Base-by-base conservation (phyloP, 2,888 invertebrate genomes). In the Dusona sp. region DNA sequence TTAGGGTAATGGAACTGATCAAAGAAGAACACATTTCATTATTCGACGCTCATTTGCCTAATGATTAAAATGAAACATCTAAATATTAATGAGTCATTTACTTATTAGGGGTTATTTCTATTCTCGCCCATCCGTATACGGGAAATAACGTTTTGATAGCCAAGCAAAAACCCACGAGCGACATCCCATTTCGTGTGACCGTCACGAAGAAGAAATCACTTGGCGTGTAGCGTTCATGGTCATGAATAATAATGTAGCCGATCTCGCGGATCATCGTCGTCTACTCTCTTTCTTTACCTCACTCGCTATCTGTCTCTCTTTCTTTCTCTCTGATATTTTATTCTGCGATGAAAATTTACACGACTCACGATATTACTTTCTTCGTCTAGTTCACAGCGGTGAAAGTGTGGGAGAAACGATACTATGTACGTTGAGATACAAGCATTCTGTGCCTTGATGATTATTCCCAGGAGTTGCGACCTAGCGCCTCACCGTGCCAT, bases 381-480 rank as follows among this genome's bases (percentile, higher is more conserved):
- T 79, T 81, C 19, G 61, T 70, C 42, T 65, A 68, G 67, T 72
- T 65, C 73, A 42, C 42, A 70, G 48, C 78, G 89, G 89, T 88
- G 90, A 90, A 91, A 90, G 90, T 90, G 87, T 89, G 89, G 87
- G 90, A 91, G 86, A 87, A 83, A 70, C 22, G 70, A 83, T 72
- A 85, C 73, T 79, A 70, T 81, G 73, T 81, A 79, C 79, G 65
- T 79, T 67, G 48, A 65, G 68, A 79, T 65, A 82, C 65, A 75
- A 54, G 75, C 48, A 75, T 68, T 75, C 68, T 61, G 64, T 68
- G 75, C 57, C 74, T 83, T 75, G 84, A 73, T 84, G 84, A 89
- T 88, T 89, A 85, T 72, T 67, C 70, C 67, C 54, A 54, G 33
- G 36, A 84, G 84, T 70, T 83, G 84, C 73, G 79, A 87, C 54